Evolutionary conservation across 2,888 invertebrate species (phyloP).

Genomic region (Thysanoteuthis rhombus): DNA sequence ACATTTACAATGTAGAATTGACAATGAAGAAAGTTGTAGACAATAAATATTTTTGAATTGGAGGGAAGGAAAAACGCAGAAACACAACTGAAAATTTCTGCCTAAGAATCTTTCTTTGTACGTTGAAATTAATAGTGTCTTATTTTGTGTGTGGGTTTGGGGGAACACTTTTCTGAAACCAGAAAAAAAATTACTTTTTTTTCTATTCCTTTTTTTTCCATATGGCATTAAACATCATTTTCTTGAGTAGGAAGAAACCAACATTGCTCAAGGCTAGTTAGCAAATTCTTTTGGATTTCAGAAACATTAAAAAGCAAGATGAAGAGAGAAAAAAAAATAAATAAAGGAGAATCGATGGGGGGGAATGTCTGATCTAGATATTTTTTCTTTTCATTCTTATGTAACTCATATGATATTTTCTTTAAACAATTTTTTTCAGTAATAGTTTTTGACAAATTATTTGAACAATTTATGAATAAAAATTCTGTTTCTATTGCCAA

Average conservation of each 20-base stretch:
- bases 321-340: neutral
- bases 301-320: neutral
- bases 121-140: neutral
- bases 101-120: neutral
- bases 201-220: too few relatives aligned
- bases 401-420: neutral
- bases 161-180: neutral
- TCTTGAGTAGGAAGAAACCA: neutral
- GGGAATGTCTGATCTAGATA: neutral
- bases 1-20: too few relatives aligned
- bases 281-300: neutral
- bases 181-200: neutral
- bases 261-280: neutral
- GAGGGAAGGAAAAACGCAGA: neutral
- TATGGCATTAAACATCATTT: neutral
- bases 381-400: neutral
- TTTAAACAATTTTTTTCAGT: neutral
- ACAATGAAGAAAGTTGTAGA: too few relatives aligned
- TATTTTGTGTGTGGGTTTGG: neutral
- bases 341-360: neutral
- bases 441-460: neutral
- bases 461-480: neutral
- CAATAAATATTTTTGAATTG: too few relatives aligned
- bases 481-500: neutral
- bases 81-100: neutral